Base-by-base conservation (phyloP, 1,140 invertebrate species). In the Microplitis mediator region DNA sequence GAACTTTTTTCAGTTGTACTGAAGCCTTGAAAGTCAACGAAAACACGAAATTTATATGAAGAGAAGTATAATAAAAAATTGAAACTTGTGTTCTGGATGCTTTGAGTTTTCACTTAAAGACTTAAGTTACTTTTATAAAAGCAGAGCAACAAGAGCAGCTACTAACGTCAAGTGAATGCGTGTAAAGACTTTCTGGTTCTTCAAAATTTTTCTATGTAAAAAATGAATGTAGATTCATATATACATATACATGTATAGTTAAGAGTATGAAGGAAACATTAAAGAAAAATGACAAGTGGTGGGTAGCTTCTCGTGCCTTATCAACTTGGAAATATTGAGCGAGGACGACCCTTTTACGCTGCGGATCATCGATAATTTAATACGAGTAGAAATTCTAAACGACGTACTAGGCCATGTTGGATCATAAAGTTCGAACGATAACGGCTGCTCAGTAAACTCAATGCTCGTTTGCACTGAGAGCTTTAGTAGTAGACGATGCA, bases 351-450 rank as follows among this genome's bases (percentile, higher is more conserved):
- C 31, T 63, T 45, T 45, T 34, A 32, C 56, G n/a, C 14, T 45
- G 16, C 31, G 60, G 14, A 71, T 71, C 60, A 51, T 71, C 50
- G 61, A 71, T 71, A 65, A 71, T 71, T 63, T 63, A 63, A 56
- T 31, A 50, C 34, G 36, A 51, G 36, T 31, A 64, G 62, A 50
- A 65, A 71, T 65, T 71, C 51, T 71, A 52, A 71, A 71, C 62
- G 69, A 65, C 61, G 23, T 56, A 50, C 34, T 16, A 31, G 69
- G 34, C 61, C 39, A 63, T 61, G 69, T 63, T 51, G 66, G 36
- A 16, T 65, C 69, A 34, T 71, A 71, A 71, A 71, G 51, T 71
- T 39, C 34, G 54, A 65, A 71, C 69, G 62, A 71, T 71, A 71
- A 71, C 69, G 62, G 45, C 61, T 31, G 36, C 50, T 71, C 69